Conservation (phyloP, 2,797 vertebrate species). For the Synanceia verrucosa region DNA sequence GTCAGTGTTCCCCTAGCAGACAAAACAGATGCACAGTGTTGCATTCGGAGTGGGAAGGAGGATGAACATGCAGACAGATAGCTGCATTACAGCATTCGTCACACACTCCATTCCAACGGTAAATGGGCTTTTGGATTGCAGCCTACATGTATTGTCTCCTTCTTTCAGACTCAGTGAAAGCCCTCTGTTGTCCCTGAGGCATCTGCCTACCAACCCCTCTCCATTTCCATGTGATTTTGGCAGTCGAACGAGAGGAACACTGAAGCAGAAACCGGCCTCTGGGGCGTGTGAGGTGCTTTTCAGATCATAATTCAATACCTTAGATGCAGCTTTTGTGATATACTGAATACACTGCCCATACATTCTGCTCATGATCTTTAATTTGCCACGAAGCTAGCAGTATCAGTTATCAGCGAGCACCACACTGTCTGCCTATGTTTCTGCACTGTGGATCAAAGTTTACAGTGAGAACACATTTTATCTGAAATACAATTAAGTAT, state of each 20-base stretch:
- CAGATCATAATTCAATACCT: slow-evolving; percentile 46
- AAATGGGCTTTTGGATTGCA: slow-evolving; percentile 76
- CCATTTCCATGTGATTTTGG: slow-evolving; percentile 70
- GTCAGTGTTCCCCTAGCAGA: slow-evolving; percentile 45
- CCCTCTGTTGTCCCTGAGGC: slow-evolving; percentile 75
- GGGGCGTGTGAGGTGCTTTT: slow-evolving; percentile 42
- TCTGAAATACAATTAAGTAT: background rate
- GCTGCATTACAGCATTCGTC: slow-evolving; percentile 66
- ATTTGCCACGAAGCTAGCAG: slow-evolving; percentile 44
- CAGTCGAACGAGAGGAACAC: slow-evolving; percentile 44
- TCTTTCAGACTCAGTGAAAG: slow-evolving; percentile 76
- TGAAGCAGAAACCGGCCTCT: slow-evolving; percentile 55
- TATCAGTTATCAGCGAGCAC: slow-evolving; percentile 63
- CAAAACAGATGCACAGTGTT: slow-evolving; percentile 69
- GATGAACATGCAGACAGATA: slow-evolving; percentile 64
- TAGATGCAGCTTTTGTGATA: slow-evolving; percentile 27
- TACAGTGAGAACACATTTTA: slow-evolving; percentile 7
- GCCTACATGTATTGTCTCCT: slow-evolving; percentile 77
- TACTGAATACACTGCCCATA: slow-evolving; percentile 10
- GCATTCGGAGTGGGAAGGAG: slow-evolving; percentile 57
- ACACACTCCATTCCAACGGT: slow-evolving; percentile 73
- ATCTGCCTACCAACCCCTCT: slow-evolving; percentile 69
- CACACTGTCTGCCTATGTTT: slow-evolving; percentile 48
- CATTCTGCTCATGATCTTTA: slow-evolving; percentile 19
- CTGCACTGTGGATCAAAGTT: slow-evolving; percentile 36